Percentiles rank a stretch among this genome's conserved stretches.
These are phyloP conservation scores for Vidua chalybeata DNA, from an alignment of 2,113 vertebrate species.

Conservation along the genomic window DNA sequence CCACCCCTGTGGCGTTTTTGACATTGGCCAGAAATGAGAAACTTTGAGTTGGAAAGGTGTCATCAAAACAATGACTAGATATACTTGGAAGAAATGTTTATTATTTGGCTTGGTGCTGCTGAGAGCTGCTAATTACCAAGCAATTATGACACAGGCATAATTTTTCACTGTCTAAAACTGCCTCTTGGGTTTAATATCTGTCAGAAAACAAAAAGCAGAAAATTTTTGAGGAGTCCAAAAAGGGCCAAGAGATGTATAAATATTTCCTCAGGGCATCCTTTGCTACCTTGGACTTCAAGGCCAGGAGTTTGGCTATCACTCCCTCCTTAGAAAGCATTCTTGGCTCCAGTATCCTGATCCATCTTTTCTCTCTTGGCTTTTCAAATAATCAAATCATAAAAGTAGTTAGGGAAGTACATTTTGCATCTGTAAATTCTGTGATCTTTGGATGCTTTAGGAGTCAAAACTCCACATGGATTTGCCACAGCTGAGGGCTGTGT, in stretches of 20 bases:
- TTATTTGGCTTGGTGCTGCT: conserved; percentile 6
- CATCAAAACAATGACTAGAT: conserved; percentile 45
- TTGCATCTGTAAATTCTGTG: conserved; percentile 30
- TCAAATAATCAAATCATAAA: conserved; percentile 41
- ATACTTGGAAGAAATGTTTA: conserved; percentile 27
- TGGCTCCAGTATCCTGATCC: neutral
- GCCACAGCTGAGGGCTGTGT: conserved; percentile 6
- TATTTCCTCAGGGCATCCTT: conserved; percentile 31
- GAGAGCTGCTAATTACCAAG: conserved; percentile 38
- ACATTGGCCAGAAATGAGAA: neutral
- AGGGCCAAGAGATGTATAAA: neutral
- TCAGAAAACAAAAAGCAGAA: conserved; percentile 17
- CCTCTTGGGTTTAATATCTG: conserved; percentile 22
- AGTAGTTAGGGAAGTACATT: neutral
- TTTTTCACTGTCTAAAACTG: conserved; percentile 9
- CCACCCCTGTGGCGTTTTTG: neutral
- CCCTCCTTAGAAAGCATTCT: conserved; percentile 62
- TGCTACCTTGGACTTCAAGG: conserved; percentile 8
- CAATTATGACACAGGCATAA: conserved; percentile 16
- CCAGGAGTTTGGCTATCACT: neutral
- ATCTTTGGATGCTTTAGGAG: conserved; percentile 43
- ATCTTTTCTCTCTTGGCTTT: conserved; percentile 26
- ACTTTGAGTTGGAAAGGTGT: conserved; percentile 24
- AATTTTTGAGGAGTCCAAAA: neutral
- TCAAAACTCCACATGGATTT: conserved; percentile 43